A percentile compares a stretch with the other conserved stretches of the same genome.
Conservation (phyloP, 2,797 vertebrate species). For the Cyclura pinguis region DNA sequence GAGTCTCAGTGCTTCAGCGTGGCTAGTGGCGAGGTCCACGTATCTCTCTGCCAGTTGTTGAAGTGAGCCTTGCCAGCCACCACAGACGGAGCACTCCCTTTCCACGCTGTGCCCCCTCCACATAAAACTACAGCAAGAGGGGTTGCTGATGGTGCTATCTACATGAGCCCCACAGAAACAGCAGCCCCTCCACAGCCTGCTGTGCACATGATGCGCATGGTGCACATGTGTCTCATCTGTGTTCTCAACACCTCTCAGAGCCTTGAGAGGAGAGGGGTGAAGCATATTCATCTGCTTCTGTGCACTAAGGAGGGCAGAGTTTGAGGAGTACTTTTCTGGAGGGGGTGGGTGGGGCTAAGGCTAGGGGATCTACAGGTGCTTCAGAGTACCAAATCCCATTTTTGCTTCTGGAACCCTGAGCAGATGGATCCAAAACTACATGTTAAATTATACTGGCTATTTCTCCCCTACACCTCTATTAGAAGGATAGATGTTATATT, state of each 20-base stretch:
- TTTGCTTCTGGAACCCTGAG: not conserved
- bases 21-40: constrained; percentile 76
- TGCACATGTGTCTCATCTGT: not conserved
- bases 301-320: not conserved
- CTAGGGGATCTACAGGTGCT: no score
- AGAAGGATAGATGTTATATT: no score
- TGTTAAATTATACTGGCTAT: no score
- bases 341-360: not conserved
- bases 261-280: not conserved
- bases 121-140: constrained; percentile 46
- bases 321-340: not conserved
- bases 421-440: not conserved
- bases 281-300: not conserved
- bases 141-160: constrained; percentile 68
- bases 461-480: no score
- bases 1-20: constrained; percentile 79
- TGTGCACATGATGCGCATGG: no score
- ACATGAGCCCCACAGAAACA: constrained; percentile 60
- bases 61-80: constrained; percentile 14
- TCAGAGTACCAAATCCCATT: no score
- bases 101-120: not conserved
- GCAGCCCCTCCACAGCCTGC: constrained; percentile 57
- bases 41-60: constrained; percentile 67
- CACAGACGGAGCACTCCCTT: not conserved
- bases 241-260: not conserved